phyloP scores from a whole-genome alignment of 2,888 invertebrate species.

The Blastobasis lacticolella region DNA sequence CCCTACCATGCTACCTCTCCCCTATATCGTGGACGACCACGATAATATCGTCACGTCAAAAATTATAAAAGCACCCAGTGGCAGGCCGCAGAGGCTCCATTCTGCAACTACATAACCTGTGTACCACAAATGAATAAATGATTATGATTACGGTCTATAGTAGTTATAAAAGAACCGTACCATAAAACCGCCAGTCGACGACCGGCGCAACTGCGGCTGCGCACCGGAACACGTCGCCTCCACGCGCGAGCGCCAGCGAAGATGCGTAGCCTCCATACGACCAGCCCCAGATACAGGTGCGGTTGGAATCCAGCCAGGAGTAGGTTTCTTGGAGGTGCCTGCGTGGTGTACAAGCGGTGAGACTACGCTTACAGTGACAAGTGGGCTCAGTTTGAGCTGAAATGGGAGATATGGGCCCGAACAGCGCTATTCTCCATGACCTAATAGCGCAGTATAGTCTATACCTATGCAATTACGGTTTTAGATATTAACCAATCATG shows the following conservation, averaged over 20 bases:
- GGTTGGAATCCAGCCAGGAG: conserved; percentile 83
- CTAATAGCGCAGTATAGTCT: too few species aligned
- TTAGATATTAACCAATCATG: too few species aligned
- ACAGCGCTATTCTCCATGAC: too few species aligned
- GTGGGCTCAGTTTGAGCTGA: too few species aligned
- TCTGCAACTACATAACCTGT: too few species aligned
- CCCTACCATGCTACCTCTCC: too few species aligned
- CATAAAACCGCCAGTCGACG: conserved; percentile 96
- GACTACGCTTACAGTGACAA: too few species aligned
- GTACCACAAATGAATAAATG: too few species aligned
- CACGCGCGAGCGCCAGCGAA: conserved; percentile 88
- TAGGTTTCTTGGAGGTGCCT: conserved; percentile 79
- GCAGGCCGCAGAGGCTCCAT: background rate
- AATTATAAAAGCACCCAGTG: background rate
- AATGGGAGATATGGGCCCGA: too few species aligned
- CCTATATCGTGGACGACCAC: too few species aligned
- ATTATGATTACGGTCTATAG: too few species aligned
- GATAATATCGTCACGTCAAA: background rate
- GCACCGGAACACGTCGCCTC: conserved; percentile 88
- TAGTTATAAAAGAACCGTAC: conserved; percentile 54
- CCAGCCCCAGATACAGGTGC: conserved; percentile 98
- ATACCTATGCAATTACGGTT: too few species aligned
- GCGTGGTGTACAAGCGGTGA: conserved; percentile 1
- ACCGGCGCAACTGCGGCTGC: conserved; percentile 97
- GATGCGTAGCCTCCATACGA: conserved; percentile 98